Base-by-base conservation (phyloP, 2,113 vertebrate genomes). In the Ammospiza nelsoni region DNA sequence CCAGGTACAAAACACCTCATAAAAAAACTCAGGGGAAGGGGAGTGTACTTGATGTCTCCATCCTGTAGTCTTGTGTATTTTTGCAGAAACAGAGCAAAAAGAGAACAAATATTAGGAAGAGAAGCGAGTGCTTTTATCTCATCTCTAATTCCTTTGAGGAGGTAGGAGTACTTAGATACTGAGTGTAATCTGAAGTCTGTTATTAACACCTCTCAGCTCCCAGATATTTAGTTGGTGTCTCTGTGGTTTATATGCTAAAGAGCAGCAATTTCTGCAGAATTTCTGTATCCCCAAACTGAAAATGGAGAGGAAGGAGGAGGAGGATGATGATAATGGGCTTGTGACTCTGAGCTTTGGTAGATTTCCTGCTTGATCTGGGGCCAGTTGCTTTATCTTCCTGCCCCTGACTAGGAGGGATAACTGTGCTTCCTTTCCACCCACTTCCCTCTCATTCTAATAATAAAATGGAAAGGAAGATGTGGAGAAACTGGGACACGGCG, bases 401-500 rank as follows among this genome's bases (percentile, higher is more conserved):
- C 27, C 49, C 52, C 74, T 79, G 62, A 31, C 49, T 39, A 11
- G 54, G n/a, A 74, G 51, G 69, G 54, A 41, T 72, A 62, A 66
- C 54, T 65, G 61, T 49, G 62, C 84, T 91, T 80, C 72, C 67
- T 85, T 89, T 87, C 75, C 91, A 71, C 85, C 54, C 78, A 15
- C 91, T 39, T 89, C 25, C 63, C 74, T 69, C 74, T 51, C 72
- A 7, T 76, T 29, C 77, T 69, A 51, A 65, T 76, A 91, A 87
- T 58, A 87, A 83, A 87, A 85, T 63, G 74, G 77, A 55, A 65
- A 73, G 12, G 22, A 48, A 71, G 62, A 82, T 59, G 67, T 58
- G 57, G 71, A 88, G 65, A 92, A 92, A 81, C 48, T 75, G 90
- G 91, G 89, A 94, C 77, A n/a, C 3, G 0, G 76, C 0, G 0